These are phyloP conservation scores for Parauchenoglanis punctatus DNA, from an alignment of 2,797 vertebrate genomes.

Conservation along the genomic window DNA sequence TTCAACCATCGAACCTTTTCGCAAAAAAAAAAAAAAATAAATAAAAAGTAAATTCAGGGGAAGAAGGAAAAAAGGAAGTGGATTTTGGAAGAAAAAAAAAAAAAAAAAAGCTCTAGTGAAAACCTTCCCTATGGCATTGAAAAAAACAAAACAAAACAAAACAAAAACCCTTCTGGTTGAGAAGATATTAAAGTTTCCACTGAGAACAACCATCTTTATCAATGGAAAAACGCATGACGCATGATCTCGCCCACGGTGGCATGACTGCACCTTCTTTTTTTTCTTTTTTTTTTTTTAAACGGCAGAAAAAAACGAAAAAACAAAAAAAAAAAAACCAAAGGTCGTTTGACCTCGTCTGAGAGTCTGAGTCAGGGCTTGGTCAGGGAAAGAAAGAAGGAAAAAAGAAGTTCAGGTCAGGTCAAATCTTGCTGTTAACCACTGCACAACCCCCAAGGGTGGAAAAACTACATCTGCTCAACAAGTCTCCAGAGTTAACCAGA, in stretches of 20 bases:
- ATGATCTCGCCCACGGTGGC: slow-evolving; percentile 37
- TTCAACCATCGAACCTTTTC: slow-evolving; percentile 38
- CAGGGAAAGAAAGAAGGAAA: neutral
- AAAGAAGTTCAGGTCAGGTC: slow-evolving; percentile 38
- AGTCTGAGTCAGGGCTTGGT: slow-evolving; percentile 40
- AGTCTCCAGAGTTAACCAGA: slow-evolving; percentile 34
- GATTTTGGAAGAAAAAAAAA: slow-evolving; percentile 36
- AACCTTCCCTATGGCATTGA: slow-evolving; percentile 2
- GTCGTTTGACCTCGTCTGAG: slow-evolving; percentile 27
- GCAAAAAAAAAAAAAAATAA: slow-evolving; percentile 47
- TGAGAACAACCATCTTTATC: slow-evolving; percentile 38
- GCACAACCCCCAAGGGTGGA: slow-evolving; percentile 14
- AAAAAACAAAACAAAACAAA: neutral
- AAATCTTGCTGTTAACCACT: slow-evolving; percentile 37
- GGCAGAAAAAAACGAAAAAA: too few relatives aligned
- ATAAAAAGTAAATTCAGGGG: slow-evolving; percentile 18
- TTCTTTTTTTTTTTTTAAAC: too few relatives aligned
- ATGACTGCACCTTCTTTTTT: slow-evolving; percentile 37
- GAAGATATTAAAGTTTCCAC: slow-evolving; percentile 36
- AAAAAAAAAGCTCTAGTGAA: slow-evolving; percentile 23
- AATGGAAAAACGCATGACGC: slow-evolving; percentile 19
- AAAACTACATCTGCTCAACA: slow-evolving; percentile 53
- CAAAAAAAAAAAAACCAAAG: neutral
- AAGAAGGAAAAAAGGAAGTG: neutral
- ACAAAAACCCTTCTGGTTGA: neutral